Conservation (phyloP, 2,888 invertebrate genomes). For the Aspidiotus destructor region DNA sequence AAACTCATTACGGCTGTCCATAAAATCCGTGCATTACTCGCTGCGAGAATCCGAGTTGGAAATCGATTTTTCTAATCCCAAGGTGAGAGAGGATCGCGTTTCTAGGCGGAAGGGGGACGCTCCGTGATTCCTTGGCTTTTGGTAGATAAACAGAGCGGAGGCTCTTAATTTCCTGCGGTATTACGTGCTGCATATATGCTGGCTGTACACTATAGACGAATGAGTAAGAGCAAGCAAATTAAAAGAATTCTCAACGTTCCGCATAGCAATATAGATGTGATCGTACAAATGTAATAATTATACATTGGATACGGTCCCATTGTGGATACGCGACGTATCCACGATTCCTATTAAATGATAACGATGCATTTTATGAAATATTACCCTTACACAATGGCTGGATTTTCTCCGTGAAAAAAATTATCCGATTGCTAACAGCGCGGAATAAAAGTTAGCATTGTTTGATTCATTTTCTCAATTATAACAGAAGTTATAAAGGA, state of each 20-base stretch:
- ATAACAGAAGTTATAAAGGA: slow-evolving; percentile 6
- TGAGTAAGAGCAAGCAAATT: slow-evolving; percentile 17
- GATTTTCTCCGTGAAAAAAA: slow-evolving; percentile 14
- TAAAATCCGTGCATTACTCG: too few species aligned
- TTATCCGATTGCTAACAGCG: slow-evolving; percentile 10
- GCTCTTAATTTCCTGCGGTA: too few species aligned
- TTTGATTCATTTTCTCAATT: slow-evolving; percentile 29
- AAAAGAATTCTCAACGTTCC: slow-evolving; percentile 14
- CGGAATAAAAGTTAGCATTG: slow-evolving; percentile 16
- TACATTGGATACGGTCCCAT: slow-evolving; percentile 26
- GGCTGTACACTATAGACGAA: not conserved
- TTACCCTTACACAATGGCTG: slow-evolving; percentile 28
- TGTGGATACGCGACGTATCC: slow-evolving; percentile 16
- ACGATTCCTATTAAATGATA: slow-evolving; percentile 23
- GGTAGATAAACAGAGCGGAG: too few species aligned
- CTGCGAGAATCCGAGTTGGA: too few species aligned
- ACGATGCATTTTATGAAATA: slow-evolving; percentile 32
- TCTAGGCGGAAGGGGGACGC: too few species aligned
- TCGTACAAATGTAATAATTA: slow-evolving; percentile 13
- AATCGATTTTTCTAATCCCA: too few species aligned
- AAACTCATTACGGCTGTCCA: too few species aligned
- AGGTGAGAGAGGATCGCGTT: too few species aligned
- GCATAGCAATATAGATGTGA: slow-evolving; percentile 13
- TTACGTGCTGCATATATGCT: too few species aligned
- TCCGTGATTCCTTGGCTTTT: too few species aligned